A percentile compares a stretch with the other conserved stretches of the same genome.
Conservation (phyloP, 1,140 invertebrate genomes). For the Latrodectus geometricus region DNA sequence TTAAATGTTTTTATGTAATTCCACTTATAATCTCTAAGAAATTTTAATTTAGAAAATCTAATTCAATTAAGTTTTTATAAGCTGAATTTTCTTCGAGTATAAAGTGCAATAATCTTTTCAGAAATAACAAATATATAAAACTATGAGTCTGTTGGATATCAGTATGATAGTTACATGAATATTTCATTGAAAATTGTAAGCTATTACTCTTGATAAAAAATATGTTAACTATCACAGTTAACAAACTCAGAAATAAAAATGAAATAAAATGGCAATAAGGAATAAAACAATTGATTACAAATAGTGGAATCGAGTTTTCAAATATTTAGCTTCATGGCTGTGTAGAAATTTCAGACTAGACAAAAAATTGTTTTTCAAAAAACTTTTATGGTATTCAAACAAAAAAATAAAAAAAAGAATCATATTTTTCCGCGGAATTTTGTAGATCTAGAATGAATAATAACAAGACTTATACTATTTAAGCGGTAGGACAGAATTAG, state of each 20-base stretch:
- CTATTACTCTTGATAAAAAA: slow-evolving; percentile 30
- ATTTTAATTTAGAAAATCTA: too few relatives aligned
- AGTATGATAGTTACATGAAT: slow-evolving; percentile 13
- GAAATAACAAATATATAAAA: too few relatives aligned
- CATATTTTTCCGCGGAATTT: slow-evolving; percentile 25
- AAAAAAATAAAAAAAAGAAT: too few relatives aligned
- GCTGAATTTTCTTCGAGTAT: too few relatives aligned
- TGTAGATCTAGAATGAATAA: slow-evolving; percentile 23
- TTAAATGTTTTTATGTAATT: too few relatives aligned
- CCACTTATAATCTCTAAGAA: too few relatives aligned
- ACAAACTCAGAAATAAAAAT: not conserved
- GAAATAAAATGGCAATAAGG: slow-evolving; percentile 5
- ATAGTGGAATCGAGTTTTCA: slow-evolving; percentile 37
- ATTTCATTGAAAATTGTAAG: slow-evolving; percentile 48
- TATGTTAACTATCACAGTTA: slow-evolving; percentile 33
- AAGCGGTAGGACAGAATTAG: too few relatives aligned
- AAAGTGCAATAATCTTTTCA: too few relatives aligned
- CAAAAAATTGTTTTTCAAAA: not conserved
- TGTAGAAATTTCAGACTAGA: slow-evolving; percentile 43
- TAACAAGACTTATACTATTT: too few relatives aligned
- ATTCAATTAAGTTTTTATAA: too few relatives aligned
- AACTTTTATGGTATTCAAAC: too few relatives aligned
- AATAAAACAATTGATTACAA: slow-evolving; percentile 19
- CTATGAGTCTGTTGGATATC: too few relatives aligned
- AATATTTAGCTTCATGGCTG: slow-evolving; percentile 37